phyloP scores from a whole-genome alignment of 2,797 vertebrate genomes.

The Leucoraja ocellata region DNA sequence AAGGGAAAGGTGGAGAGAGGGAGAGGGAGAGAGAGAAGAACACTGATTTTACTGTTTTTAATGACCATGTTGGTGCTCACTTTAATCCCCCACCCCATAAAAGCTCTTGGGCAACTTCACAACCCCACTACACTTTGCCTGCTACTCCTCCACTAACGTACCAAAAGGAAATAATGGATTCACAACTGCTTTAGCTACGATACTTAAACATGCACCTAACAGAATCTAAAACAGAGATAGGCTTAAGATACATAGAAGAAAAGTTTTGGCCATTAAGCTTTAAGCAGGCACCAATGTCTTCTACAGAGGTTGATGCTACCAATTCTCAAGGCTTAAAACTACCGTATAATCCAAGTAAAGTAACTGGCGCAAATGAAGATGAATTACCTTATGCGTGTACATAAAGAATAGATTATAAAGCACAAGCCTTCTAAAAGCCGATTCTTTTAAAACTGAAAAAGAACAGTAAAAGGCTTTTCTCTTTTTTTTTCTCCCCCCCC shows the following conservation, averaged over 20 bases:
- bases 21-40: slow-evolving; percentile 6
- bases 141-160: slow-evolving; percentile 44
- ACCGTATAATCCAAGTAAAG: slow-evolving; percentile 25
- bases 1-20: too few species aligned
- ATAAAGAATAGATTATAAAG: slow-evolving; percentile 69
- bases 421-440: slow-evolving; percentile 67
- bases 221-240: slow-evolving; percentile 53
- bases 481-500: slow-evolving; percentile 51
- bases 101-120: not conserved
- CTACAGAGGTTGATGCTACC: slow-evolving; percentile 1
- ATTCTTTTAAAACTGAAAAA: slow-evolving; percentile 64
- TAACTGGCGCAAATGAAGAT: slow-evolving; percentile 52
- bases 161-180: slow-evolving; percentile 45
- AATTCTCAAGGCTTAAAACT: slow-evolving; percentile 1
- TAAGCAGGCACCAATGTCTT: slow-evolving; percentile 13
- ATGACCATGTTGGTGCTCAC: not conserved
- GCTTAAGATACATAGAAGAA: slow-evolving; percentile 53
- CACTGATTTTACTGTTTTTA: not conserved
- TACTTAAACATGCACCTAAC: slow-evolving; percentile 62
- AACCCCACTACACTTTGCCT: too few species aligned
- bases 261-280: slow-evolving; percentile 38
- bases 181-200: slow-evolving; percentile 41
- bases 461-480: slow-evolving; percentile 67
- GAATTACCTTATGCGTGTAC: slow-evolving; percentile 73
- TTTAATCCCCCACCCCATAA: not conserved